phyloP scores from a whole-genome alignment of 2,888 invertebrate species.

The Parnassius apollo region DNA sequence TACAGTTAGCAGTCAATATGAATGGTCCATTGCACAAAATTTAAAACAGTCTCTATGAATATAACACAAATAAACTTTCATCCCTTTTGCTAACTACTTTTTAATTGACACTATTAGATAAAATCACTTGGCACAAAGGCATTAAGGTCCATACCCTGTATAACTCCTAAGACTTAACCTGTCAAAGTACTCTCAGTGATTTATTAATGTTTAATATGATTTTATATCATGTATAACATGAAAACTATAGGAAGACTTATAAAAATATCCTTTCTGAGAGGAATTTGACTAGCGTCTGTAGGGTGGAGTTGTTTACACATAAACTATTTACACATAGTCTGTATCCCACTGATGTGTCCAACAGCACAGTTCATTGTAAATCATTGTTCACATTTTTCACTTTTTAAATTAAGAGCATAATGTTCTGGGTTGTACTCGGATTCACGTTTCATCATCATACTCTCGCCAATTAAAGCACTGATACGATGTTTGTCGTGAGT shows the following conservation, averaged over 20 bases:
- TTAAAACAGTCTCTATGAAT: conserved; percentile 65
- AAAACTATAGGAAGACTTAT: conserved; percentile 62
- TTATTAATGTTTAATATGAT: conserved; percentile 35
- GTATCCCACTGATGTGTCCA: conserved; percentile 41
- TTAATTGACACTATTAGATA: conserved; percentile 78
- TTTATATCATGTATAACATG: conserved; percentile 41
- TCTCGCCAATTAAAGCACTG: conserved; percentile 76
- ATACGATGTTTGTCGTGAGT: conserved; percentile 76
- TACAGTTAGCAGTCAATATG: conserved; percentile 47
- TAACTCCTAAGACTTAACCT: conserved; percentile 66
- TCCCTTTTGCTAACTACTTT: conserved; percentile 67
- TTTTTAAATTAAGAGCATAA: conserved; percentile 74
- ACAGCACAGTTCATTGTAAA: conserved; percentile 40
- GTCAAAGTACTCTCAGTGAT: conserved; percentile 74
- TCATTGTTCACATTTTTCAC: conserved; percentile 81
- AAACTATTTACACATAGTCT: conserved; percentile 33
- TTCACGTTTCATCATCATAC: conserved; percentile 71
- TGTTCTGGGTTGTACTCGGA: conserved; percentile 68
- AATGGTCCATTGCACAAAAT: conserved; percentile 72
- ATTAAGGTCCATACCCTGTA: conserved; percentile 79
- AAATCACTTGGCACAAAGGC: conserved; percentile 81
- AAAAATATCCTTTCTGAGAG: conserved; percentile 63
- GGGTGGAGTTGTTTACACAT: conserved; percentile 60
- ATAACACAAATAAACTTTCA: conserved; percentile 70
- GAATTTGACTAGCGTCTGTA: conserved; percentile 71